Conservation (phyloP, 2,797 vertebrate genomes). For the Phataginus tricuspis region DNA sequence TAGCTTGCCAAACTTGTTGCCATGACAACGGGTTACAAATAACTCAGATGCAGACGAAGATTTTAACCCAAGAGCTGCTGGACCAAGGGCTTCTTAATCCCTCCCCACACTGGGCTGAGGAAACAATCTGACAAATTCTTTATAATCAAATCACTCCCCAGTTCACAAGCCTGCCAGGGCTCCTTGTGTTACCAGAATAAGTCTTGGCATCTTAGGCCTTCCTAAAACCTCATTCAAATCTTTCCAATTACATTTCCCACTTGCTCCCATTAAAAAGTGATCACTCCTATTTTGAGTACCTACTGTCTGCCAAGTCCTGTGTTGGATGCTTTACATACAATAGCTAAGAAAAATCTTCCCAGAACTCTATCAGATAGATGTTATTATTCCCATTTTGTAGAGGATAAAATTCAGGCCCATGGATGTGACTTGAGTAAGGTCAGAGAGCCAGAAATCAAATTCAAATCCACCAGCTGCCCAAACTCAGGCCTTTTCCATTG, state of each 20-base stretch:
- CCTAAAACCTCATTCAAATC: slow-evolving; percentile 37
- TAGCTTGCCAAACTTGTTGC: slow-evolving; percentile 76
- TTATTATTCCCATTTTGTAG: slow-evolving; percentile 7
- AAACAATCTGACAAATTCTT: slow-evolving; percentile 35
- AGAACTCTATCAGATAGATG: slow-evolving; percentile 11
- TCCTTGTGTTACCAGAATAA: slow-evolving; percentile 36
- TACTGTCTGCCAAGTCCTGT: neutral
- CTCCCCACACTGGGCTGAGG: slow-evolving; percentile 12
- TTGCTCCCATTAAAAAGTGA: slow-evolving; percentile 43
- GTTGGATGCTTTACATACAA: neutral
- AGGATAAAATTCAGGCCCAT: neutral
- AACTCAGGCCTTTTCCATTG: neutral
- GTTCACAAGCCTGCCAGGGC: slow-evolving; percentile 17
- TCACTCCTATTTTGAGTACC: slow-evolving; percentile 19
- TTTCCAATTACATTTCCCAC: slow-evolving; percentile 26
- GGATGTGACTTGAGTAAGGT: slow-evolving; percentile 10
- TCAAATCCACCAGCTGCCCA: neutral
- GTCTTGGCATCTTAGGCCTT: neutral
- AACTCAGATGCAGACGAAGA: slow-evolving; percentile 76
- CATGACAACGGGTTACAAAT: slow-evolving; percentile 81
- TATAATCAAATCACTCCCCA: neutral
- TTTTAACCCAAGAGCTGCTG: slow-evolving; percentile 79
- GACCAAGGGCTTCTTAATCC: slow-evolving; percentile 55
- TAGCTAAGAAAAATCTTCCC: slow-evolving; percentile 28
- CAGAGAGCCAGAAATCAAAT: slow-evolving; percentile 34